Percentiles rank a stretch among this genome's conserved stretches.
Conservation (phyloP, 64 coral and sea anemone genomes). For the Dendronephthya gigantea region DNA sequence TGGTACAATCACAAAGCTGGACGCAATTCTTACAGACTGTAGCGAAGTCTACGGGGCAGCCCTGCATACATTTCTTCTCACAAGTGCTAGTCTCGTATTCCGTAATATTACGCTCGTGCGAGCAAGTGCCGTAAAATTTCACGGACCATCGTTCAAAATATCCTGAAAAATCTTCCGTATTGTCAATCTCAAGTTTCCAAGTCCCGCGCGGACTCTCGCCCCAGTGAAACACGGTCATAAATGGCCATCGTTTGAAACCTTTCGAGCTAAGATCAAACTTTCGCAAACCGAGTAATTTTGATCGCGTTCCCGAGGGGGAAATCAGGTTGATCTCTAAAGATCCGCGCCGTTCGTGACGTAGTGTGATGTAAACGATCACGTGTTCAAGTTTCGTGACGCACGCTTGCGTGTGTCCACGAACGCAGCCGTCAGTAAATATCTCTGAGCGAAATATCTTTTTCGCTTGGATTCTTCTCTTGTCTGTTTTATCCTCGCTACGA, state of each 20-base stretch:
- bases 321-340: slow-evolving; percentile 65
- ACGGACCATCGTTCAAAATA: slow-evolving; percentile 68
- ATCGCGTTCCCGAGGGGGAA: slow-evolving; percentile 78
- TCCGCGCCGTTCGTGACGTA: slow-evolving; percentile 58
- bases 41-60: slow-evolving; percentile 56
- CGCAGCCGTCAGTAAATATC: slow-evolving; percentile 58
- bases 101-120: slow-evolving; percentile 16
- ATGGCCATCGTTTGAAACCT: slow-evolving; percentile 89
- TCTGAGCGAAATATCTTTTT: slow-evolving; percentile 47
- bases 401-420: slow-evolving; percentile 8
- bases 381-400: slow-evolving; percentile 87
- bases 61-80: slow-evolving; percentile 50
- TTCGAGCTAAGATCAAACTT: slow-evolving; percentile 50
- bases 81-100: slow-evolving; percentile 48
- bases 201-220: slow-evolving; percentile 64
- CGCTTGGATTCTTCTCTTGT: slow-evolving; percentile 42
- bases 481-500: slow-evolving; percentile 46
- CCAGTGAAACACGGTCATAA: slow-evolving; percentile 97
- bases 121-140: slow-evolving; percentile 27
- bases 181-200: slow-evolving; percentile 59
- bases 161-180: slow-evolving; percentile 42
- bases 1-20: slow-evolving; percentile 66
- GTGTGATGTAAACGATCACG: slow-evolving; percentile 72
- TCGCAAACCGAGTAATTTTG: slow-evolving; percentile 59
- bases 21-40: slow-evolving; percentile 55